Base-by-base conservation (phyloP, 2,888 invertebrate genomes). In the Xestia ashworthii region DNA sequence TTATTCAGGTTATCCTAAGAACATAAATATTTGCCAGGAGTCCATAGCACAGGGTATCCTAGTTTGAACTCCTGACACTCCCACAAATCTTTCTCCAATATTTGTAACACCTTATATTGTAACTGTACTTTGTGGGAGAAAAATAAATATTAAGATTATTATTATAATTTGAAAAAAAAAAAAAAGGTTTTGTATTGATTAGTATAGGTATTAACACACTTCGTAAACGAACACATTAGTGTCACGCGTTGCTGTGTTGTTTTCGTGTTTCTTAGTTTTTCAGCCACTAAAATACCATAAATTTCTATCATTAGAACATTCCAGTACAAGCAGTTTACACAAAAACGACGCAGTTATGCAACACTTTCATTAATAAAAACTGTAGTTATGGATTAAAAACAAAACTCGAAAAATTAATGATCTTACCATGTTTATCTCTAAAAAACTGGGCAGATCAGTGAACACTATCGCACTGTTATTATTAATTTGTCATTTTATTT, bases 151-250 rank as follows among this genome's bases (percentile, higher is more conserved):
- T 32, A 32, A 2, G 3, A 32, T 32, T 32, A 32, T 32, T 32
- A 32, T 32, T 32, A 32, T 32, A 32, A 32, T 32, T 32, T 32
- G 32, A 2, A 32, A 32, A 32, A 32, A 32, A 32, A 32, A 32
- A 32, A 32, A 32, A 32, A 32, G 1, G 32, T 32, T 2, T 32
- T 32, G 32, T 32, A 32, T 2, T 32, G 32, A 32, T 32, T 32
- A 38, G 16, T 44, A 55, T 19, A n/a, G n/a, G n/a, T n/a, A n/a
- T n/a, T 46, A 79, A 48, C 83, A 32, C 53, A 73, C 85, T 88
- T 82, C 73, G 76, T 79, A 84, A 89, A 89, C 65, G 71, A 65
- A 70, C 71, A 44, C 50, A 0, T 46, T 87, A 87, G 69, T 81
- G 89, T 87, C 87, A 83, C 16, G 64, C 22, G 41, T 16, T 58